phyloP scores from a whole-genome alignment of 2,797 vertebrate genomes.

The Phylloscopus collybita region DNA sequence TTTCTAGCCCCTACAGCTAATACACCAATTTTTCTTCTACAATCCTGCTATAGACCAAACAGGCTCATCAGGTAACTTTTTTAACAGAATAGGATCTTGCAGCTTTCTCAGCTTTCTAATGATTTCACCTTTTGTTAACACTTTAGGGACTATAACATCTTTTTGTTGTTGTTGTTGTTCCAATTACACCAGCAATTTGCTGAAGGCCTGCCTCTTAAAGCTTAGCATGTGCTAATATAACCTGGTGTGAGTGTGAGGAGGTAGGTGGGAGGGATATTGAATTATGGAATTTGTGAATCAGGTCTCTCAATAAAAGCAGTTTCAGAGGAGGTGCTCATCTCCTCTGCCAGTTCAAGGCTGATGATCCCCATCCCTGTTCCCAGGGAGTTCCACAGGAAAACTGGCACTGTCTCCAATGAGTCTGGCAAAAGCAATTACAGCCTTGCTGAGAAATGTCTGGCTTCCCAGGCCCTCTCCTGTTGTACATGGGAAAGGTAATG shows the following conservation, averaged over 20 bases:
- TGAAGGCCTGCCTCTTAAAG: background rate
- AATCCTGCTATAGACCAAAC: slow-evolving; percentile 19
- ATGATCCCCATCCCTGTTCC: background rate
- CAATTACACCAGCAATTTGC: background rate
- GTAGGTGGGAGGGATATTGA: background rate
- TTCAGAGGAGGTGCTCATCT: background rate
- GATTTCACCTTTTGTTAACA: slow-evolving; percentile 5
- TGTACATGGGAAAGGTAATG: background rate
- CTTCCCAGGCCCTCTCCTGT: background rate
- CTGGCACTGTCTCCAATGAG: background rate
- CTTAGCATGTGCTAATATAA: background rate
- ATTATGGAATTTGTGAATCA: background rate
- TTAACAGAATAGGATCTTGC: background rate
- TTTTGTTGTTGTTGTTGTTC: background rate
- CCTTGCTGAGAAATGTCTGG: background rate
- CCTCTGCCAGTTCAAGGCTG: background rate
- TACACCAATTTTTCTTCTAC: slow-evolving; percentile 26
- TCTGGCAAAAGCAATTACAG: background rate
- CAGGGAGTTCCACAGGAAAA: background rate
- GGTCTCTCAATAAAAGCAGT: background rate
- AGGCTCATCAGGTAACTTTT: slow-evolving; percentile 24
- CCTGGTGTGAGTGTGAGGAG: background rate
- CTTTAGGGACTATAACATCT: background rate
- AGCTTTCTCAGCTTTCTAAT: background rate
- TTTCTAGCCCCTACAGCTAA: slow-evolving; percentile 24